These are phyloP conservation scores for Leptinotarsa defecta DNA, from an alignment of 1,140 invertebrate species.

Conservation along the genomic window DNA sequence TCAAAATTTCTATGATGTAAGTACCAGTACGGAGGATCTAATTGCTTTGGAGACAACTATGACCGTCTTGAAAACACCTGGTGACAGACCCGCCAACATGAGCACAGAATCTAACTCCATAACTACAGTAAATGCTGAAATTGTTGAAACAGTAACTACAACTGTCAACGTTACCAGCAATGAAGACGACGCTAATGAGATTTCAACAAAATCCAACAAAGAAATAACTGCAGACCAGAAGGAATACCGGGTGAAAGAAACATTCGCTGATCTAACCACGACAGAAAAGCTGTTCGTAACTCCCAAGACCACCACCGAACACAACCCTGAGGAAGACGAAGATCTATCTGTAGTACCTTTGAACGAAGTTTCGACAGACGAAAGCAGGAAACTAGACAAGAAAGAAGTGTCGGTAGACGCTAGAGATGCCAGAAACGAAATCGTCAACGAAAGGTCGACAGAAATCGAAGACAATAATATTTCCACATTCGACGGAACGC, in stretches of 20 bases:
- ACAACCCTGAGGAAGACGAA: slow-evolving; percentile 24
- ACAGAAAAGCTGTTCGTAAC: slow-evolving; percentile 45
- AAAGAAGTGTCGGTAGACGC: neutral
- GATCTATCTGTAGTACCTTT: slow-evolving; percentile 32
- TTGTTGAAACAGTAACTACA: slow-evolving; percentile 6
- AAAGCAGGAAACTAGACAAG: neutral
- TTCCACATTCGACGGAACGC: neutral
- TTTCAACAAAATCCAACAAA: slow-evolving; percentile 17
- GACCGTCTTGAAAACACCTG: slow-evolving; percentile 35
- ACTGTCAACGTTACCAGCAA: neutral
- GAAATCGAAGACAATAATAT: slow-evolving; percentile 13
- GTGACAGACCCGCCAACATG: neutral
- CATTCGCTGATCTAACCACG: slow-evolving; percentile 45
- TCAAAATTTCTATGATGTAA: slow-evolving; percentile 25
- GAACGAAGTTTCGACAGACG: neutral
- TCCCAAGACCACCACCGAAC: slow-evolving; percentile 35
- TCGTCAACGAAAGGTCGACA: neutral
- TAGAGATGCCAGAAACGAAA: neutral
- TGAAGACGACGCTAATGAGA: slow-evolving; percentile 17
- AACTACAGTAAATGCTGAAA: slow-evolving; percentile 19
- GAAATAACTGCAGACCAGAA: slow-evolving; percentile 11
- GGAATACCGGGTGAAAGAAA: slow-evolving; percentile 46
- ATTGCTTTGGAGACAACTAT: slow-evolving; percentile 53
- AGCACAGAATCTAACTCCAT: neutral
- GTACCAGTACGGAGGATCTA: slow-evolving; percentile 50